Percentiles rank a stretch among this genome's conserved stretches.
phyloP scores from a whole-genome alignment of 1,140 invertebrate genomes.

The Cotesia chilonis region DNA sequence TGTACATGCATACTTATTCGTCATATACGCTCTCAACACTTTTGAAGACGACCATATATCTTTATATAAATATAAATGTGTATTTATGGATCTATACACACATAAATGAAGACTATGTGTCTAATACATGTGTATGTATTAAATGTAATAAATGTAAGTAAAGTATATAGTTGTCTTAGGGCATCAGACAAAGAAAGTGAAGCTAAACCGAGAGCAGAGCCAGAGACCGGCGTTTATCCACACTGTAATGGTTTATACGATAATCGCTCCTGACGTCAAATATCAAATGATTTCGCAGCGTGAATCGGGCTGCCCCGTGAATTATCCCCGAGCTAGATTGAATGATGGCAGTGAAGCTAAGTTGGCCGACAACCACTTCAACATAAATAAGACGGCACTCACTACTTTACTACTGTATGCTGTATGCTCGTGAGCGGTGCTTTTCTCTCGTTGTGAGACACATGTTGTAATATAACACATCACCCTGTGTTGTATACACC shows the following conservation, averaged over 20 bases:
- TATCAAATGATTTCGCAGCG: constrained; percentile 60
- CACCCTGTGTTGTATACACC: not conserved
- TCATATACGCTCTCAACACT: not conserved
- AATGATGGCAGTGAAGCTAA: constrained; percentile 56
- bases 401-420: not conserved
- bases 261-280: constrained; percentile 61
- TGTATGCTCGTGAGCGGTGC: not conserved
- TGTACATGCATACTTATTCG: constrained; percentile 5
- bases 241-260: constrained; percentile 49
- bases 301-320: constrained; percentile 58
- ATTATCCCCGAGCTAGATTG: constrained; percentile 57
- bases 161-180: too few species aligned
- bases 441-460: not conserved
- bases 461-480: not conserved
- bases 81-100: too few species aligned
- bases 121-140: too few species aligned
- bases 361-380: constrained; percentile 60
- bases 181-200: too few species aligned
- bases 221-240: constrained; percentile 43
- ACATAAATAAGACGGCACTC: constrained; percentile 56
- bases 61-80: too few species aligned
- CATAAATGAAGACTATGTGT: not conserved
- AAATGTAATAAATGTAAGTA: too few species aligned
- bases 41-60: not conserved
- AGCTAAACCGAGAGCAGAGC: too few species aligned